These are phyloP conservation scores for Ictalurus punctatus DNA, from an alignment of 2,113 vertebrate genomes.

Conservation along the genomic window DNA sequence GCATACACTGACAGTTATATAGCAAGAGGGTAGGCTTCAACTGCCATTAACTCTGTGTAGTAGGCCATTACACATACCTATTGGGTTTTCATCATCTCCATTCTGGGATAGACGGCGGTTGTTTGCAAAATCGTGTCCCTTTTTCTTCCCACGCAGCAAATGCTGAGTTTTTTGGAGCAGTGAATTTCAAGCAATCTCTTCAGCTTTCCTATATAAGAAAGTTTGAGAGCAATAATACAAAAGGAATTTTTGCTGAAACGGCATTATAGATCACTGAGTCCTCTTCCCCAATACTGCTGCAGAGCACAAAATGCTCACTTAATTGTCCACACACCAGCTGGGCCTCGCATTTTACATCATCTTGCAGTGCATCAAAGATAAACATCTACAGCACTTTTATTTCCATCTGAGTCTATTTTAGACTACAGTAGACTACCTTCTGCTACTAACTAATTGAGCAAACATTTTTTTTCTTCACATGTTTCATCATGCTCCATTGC, in stretches of 20 bases:
- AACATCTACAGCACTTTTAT: background rate
- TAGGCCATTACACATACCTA: slow-evolving; percentile 9
- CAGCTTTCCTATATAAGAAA: background rate
- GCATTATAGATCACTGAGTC: background rate
- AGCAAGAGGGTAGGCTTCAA: slow-evolving; percentile 1
- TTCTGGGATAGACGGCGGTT: background rate
- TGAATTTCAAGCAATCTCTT: background rate
- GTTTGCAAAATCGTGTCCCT: background rate
- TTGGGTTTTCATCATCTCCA: background rate
- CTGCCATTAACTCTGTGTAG: background rate
- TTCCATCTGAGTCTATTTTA: background rate
- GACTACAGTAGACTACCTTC: background rate
- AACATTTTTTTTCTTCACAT: background rate
- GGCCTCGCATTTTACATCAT: background rate
- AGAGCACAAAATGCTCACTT: background rate
- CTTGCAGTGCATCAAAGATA: background rate
- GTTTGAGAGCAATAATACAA: background rate
- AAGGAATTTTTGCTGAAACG: background rate
- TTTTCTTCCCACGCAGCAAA: background rate
- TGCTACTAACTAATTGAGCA: background rate
- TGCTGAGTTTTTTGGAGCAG: background rate
- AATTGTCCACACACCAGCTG: background rate
- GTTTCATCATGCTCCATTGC: background rate
- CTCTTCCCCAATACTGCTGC: background rate
- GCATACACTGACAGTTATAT: slow-evolving; percentile 9